Evolutionary conservation across 92 coral and sea anemone genomes (phyloP), one percentile per base, ranked within the genome.

Genomic region (Parazoanthus darwini): DNA sequence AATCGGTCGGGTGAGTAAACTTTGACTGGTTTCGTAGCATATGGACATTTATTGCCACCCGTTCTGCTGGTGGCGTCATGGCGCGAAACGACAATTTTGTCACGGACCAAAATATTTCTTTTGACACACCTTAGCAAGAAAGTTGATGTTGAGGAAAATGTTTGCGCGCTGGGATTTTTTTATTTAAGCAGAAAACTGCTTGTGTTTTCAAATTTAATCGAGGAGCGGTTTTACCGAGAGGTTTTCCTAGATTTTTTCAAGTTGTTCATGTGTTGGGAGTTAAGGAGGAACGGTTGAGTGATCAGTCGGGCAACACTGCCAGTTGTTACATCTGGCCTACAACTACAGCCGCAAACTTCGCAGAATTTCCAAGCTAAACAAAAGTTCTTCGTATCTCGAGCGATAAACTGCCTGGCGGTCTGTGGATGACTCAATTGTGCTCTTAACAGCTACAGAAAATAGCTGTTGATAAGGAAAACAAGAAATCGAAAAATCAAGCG

Each of bases 1-100:
- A 73, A 42, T 66, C 29, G 2, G 42, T 29, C 35, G 59, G 59
- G 59, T 54, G 18, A 10, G 77, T 73, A 9, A 29, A 26, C 73
- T 35, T 80, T 39, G 85, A 42, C 66, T 33, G 39, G 72, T 18
- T 56, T 80, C 50, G 72, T 20, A 16, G 26, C 7, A 38, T 54
- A 35, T 58, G 68, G 85, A 35, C 6, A 0, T 80, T 56, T 35
- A 18, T 80, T 80, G 79, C 87, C 87, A 84, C 87, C 87, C 35
- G 87, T 14, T 36, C 7, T 68, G n/a, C 86, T 18, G 87, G 79
- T 84, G 87, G 87, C 87, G 87, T 84, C 87, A 84, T 84, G 87
- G 87, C 79, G 87, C 78, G 87, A 71, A 84, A 84, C 44, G 79
- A 73, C 25, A 23, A 46, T 84, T 79, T 84, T 84, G 79, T 71